Evolutionary conservation across 2,113 vertebrate genomes (phyloP).

Genomic region (Platichthys flesus): DNA sequence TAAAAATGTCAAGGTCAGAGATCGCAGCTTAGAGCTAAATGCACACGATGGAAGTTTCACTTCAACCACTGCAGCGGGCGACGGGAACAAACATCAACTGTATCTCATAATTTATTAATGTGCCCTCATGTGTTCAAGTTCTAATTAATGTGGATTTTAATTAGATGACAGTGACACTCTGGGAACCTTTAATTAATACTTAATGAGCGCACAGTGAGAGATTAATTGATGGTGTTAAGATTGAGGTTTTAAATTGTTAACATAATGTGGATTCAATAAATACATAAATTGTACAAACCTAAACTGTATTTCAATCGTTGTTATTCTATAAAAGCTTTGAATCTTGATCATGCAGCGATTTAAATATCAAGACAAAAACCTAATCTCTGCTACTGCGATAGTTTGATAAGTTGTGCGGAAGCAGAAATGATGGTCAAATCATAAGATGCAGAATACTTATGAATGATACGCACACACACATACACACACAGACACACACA

Average conservation of each 20-base stretch:
- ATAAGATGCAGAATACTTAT: constrained; percentile 11
- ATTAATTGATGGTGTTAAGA: neutral
- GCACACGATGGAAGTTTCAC: neutral
- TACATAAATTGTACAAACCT: neutral
- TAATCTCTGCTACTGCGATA: constrained; percentile 29
- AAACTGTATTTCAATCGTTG: neutral
- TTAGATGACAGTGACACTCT: neutral
- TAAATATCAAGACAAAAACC: constrained; percentile 18
- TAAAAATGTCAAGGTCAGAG: constrained; percentile 22
- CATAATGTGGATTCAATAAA: neutral
- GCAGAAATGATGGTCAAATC: constrained; percentile 17
- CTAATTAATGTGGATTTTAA: constrained; percentile 8
- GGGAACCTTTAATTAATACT: neutral
- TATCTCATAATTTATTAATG: neutral
- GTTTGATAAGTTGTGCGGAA: constrained; percentile 17
- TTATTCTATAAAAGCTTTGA: neutral
- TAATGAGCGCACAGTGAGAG: constrained; percentile 1
- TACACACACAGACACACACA: constrained; percentile 11
- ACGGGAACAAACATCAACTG: neutral
- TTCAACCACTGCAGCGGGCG: neutral
- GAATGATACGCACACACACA: constrained; percentile 13
- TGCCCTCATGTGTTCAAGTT: neutral
- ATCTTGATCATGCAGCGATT: neutral
- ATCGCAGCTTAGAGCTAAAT: constrained; percentile 19
- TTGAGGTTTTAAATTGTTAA: neutral